Evolutionary conservation across 2,113 vertebrate genomes (phyloP).

Genomic region (Scomber scombrus): DNA sequence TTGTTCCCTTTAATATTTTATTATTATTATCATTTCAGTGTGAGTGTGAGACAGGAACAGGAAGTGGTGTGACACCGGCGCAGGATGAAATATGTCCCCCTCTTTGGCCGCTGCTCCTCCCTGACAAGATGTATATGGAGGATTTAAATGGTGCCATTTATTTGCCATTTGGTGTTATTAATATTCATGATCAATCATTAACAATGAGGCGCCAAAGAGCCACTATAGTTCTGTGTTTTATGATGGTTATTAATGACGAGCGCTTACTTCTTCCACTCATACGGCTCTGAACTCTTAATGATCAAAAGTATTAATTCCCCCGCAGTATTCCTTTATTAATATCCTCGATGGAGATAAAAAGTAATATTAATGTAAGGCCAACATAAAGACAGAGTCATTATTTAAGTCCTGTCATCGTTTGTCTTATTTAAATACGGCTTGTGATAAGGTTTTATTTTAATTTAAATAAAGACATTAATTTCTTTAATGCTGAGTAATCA

Average conservation of each 20-base stretch:
- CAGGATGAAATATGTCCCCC: conserved; percentile 57
- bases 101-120: conserved; percentile 33
- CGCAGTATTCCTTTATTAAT: conserved; percentile 82
- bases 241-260: conserved; percentile 77
- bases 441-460: conserved; percentile 83
- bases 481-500: conserved; percentile 83
- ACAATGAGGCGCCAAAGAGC: conserved; percentile 45
- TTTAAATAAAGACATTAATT: conserved; percentile 82
- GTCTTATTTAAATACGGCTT: conserved; percentile 81
- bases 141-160: conserved; percentile 65
- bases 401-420: conserved; percentile 77
- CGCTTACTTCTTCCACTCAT: conserved; percentile 60
- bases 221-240: conserved; percentile 39
- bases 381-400: conserved; percentile 80
- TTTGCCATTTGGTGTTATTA: conserved; percentile 63
- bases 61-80: conserved; percentile 3
- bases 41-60: too few relatives aligned
- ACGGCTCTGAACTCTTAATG: conserved; percentile 75
- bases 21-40: too few relatives aligned
- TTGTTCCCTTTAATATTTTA: too few relatives aligned
- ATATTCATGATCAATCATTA: conserved; percentile 73
- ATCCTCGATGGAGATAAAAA: conserved; percentile 82
- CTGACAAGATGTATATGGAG: conserved; percentile 37
- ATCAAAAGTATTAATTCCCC: conserved; percentile 83
- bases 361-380: conserved; percentile 79